Percentiles rank a stretch among this genome's conserved stretches.
Evolutionary conservation across 1,140 invertebrate genomes (phyloP).

Genomic region (Tenebrio molitor): DNA sequence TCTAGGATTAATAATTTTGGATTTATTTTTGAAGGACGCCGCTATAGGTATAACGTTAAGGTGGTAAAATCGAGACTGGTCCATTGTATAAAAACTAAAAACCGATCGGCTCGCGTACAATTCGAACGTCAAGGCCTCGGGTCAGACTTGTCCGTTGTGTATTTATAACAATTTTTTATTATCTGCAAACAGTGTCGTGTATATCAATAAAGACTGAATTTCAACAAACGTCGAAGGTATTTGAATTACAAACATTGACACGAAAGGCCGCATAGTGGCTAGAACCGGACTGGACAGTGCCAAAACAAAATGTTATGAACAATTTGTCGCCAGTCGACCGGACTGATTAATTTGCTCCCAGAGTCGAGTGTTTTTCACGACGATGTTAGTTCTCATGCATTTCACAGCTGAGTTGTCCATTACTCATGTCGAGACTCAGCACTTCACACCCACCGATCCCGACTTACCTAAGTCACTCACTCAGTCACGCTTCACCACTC

Average conservation of each 20-base stretch:
- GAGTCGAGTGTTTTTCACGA: constrained; percentile 27
- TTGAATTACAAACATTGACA: constrained; percentile 18
- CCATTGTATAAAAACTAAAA: no score
- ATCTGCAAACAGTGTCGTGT: constrained; percentile 21
- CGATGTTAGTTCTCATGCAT: constrained; percentile 45
- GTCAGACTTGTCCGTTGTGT: constrained; percentile 1
- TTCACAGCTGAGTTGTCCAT: constrained; percentile 46
- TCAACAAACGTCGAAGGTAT: not conserved
- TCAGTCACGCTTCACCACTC: constrained; percentile 42
- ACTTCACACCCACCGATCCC: constrained; percentile 46
- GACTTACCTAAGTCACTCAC: constrained; percentile 37
- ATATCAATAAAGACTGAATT: not conserved
- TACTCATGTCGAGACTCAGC: constrained; percentile 45
- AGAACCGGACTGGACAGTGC: not conserved
- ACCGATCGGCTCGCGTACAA: not conserved
- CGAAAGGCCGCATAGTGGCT: not conserved
- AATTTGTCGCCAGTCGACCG: constrained; percentile 27
- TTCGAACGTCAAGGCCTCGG: not conserved
- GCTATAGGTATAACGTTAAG: no score
- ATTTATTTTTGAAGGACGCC: no score
- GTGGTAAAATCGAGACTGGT: no score
- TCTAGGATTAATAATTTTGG: no score
- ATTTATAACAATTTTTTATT: constrained; percentile 36
- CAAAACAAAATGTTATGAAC: constrained; percentile 21
- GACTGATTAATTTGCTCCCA: constrained; percentile 38